Base-by-base conservation (phyloP, 2,888 invertebrate species). In the Chrysolina haemoptera region DNA sequence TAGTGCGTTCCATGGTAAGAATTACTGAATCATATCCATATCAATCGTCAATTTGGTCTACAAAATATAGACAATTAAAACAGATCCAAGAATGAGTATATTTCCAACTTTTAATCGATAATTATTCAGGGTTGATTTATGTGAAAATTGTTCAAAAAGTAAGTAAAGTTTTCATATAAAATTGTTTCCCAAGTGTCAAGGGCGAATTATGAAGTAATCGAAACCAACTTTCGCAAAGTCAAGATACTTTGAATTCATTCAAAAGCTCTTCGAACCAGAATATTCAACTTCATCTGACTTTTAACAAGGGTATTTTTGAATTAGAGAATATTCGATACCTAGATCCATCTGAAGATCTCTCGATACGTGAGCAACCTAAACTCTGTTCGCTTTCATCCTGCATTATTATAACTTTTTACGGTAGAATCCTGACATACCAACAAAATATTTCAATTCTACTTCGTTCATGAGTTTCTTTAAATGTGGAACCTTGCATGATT, bases 131-230 rank as follows among this genome's bases (percentile, higher is more conserved):
- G 14, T 22, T 64, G 18, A 14, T 69, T 8, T 46, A 69, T 62
- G 27, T 27, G 12, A 59, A 69, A 62, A 62, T 22, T 62, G n/a
- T 22, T 46, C 16, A 48, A 59, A 68, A 27, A 27, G 22, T 40
- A 14, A n/a, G 8, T 22, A 43, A 69, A 69, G 20, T 69, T 69
- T 62, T 62, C 46, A 16, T 62, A 48, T 43, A 43, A 69, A 69
- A 62, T 62, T 62, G 50, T 62, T 69, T 46, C 27, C 18, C 20
- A 16, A 67, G 55, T 50, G 67, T 50, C 67, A 67, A 50, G 67
- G 67, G 16, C 67, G 4, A 53, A 67, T 41, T 53, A 67, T 67
- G 40, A 67, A 67, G 22, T 67, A 16, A 35, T 40, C 22, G 50
- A 27, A 50, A 50, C 48, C n/a, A 67, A 55, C 67, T 55, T 67